Evolutionary conservation across 2,888 invertebrate species (phyloP).

Genomic region (Hermaeophaga mercurialis): DNA sequence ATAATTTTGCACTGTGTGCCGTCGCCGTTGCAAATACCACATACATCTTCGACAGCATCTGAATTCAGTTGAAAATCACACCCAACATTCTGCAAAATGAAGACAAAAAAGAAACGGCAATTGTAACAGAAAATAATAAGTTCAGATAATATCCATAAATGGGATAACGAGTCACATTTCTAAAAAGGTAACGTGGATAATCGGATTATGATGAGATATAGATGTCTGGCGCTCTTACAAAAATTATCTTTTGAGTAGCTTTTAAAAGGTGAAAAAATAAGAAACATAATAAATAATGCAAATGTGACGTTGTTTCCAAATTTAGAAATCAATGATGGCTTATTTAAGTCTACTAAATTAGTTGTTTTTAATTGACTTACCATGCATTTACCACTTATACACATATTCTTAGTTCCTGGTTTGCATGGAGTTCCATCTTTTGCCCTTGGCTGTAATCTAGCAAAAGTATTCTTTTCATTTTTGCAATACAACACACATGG

Average conservation of each 20-base stretch:
- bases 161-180: too few relatives aligned
- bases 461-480: conserved; percentile 63
- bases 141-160: background rate
- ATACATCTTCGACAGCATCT: conserved; percentile 67
- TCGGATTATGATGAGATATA: too few relatives aligned
- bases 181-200: too few relatives aligned
- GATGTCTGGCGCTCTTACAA: too few relatives aligned
- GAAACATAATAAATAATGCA: too few relatives aligned
- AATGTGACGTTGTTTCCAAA: too few relatives aligned
- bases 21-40: conserved; percentile 72
- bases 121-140: background rate
- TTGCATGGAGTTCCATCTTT: conserved; percentile 70
- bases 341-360: too few relatives aligned
- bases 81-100: conserved; percentile 64
- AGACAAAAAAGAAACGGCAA: background rate
- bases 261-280: too few relatives aligned
- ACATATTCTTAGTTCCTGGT: conserved; percentile 66
- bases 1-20: conserved; percentile 67
- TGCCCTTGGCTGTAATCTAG: conserved; percentile 64
- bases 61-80: conserved; percentile 71
- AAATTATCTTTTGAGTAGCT: too few relatives aligned
- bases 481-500: conserved; percentile 68
- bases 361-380: too few relatives aligned
- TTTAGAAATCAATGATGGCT: too few relatives aligned
- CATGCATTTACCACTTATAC: conserved; percentile 67